Base-by-base conservation (phyloP, 1,140 invertebrate genomes). In the Protaetia brevitarsis region DNA sequence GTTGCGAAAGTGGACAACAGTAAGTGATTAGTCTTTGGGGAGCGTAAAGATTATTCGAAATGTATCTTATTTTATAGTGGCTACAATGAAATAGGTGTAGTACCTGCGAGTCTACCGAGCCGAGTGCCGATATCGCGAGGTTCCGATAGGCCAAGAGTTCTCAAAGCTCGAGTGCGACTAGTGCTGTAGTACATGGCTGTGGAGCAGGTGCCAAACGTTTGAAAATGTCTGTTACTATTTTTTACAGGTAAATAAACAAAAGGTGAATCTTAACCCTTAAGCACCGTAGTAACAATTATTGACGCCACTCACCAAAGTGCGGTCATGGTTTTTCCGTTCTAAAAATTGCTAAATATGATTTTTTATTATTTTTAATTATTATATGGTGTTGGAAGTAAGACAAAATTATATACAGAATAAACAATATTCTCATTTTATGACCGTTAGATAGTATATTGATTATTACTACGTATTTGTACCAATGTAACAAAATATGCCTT, bases 201-300 rank as follows among this genome's bases (percentile, higher is more conserved):
- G 85, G 85, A 13, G 85, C 0, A 84, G 85, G 73, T 87, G 85
- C 66, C 83, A 84, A 66, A 84, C 83, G 66, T 86, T 85, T 80
- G 85, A 87, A 80, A 86, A 85, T 80, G 82, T 86, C 68, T 87
- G 85, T 77, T 86, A 86, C 77, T 86, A 86, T 74, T 84, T 86
- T 71, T 78, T 86, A 71, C 84, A 86, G 79, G 85, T 86, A 69
- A 66, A 71, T 71, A 28, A 28, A 63, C 36, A 57, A 27, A 57
- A 11, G 23, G 19, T 59, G 11, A 21, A 19, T n/a, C n/a, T n/a
- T n/a, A n/a, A n/a, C n/a, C n/a, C n/a, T n/a, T n/a, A n/a, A n/a
- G n/a, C n/a, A n/a, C n/a, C n/a, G n/a, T n/a, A n/a, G n/a, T n/a
- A n/a, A n/a, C n/a, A n/a, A n/a, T n/a, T n/a, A n/a, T n/a, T n/a